Conservation (phyloP, 2,888 invertebrate genomes). For the Coenonympha glycerion region DNA sequence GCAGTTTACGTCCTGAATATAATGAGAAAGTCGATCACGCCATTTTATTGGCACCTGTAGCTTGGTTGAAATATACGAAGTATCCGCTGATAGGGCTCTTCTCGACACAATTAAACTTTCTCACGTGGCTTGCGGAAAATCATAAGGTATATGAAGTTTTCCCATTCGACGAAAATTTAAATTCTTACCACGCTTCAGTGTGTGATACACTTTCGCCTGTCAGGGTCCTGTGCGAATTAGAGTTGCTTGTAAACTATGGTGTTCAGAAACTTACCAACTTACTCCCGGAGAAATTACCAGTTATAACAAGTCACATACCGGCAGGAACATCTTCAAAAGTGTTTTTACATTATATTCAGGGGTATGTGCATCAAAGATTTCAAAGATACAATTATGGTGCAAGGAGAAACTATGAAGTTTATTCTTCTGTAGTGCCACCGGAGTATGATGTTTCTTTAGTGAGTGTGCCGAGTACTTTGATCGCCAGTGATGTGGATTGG, state of each 20-base stretch:
- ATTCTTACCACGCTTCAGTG: slow-evolving; percentile 45
- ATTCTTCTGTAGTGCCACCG: slow-evolving; percentile 46
- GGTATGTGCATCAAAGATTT: slow-evolving; percentile 48
- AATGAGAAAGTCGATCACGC: slow-evolving; percentile 57
- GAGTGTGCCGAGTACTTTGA: slow-evolving; percentile 47
- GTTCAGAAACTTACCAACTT: slow-evolving; percentile 46
- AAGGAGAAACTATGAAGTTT: slow-evolving; percentile 38
- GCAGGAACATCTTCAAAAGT: slow-evolving; percentile 54
- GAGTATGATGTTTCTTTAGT: slow-evolving; percentile 47
- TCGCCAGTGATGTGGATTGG: slow-evolving; percentile 58
- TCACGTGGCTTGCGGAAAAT: slow-evolving; percentile 37
- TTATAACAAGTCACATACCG: slow-evolving; percentile 56
- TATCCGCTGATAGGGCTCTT: slow-evolving; percentile 48
- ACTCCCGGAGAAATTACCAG: slow-evolving; percentile 43
- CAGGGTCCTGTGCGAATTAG: slow-evolving; percentile 48
- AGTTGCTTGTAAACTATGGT: slow-evolving; percentile 51
- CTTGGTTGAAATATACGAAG: slow-evolving; percentile 45
- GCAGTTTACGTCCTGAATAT: slow-evolving; percentile 53
- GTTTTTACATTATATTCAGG: slow-evolving; percentile 57
- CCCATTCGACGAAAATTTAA: slow-evolving; percentile 39
- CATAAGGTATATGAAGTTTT: slow-evolving; percentile 51
- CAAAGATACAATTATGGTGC: slow-evolving; percentile 53
- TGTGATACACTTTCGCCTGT: slow-evolving; percentile 41
- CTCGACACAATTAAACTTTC: slow-evolving; percentile 36
- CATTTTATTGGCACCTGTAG: slow-evolving; percentile 58